Evolutionary conservation across 1,140 invertebrate genomes (phyloP), one percentile per base, ranked within the genome.

Genomic region (Papilio polytes): DNA sequence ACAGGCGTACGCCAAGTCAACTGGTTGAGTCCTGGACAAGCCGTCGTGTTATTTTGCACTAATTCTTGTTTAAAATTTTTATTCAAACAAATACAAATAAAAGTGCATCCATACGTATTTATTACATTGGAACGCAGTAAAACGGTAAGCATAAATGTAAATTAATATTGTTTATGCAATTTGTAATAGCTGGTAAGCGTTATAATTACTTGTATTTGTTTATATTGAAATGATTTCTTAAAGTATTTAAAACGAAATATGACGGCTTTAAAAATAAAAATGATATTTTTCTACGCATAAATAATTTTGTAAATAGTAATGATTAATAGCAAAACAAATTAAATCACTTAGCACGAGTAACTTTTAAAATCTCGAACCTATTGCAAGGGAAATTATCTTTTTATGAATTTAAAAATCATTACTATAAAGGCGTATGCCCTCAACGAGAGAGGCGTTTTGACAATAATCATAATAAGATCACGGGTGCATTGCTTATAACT

Each of bases 1-100:
- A 82, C 74, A 74, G 82, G 83, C 84, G 84, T 46, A 72, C 51
- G 44, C 44, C 56, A 51, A 72, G 56, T 53, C 53, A n/a, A 73
- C 72, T 41, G 72, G 36, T 41, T 41, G 72, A 31, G 36, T 73
- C 36, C 72, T 41, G 36, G 36, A 73, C 36, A 18, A 41, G 7
- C 36, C 46, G 1, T 44, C 36, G 72, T 41, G 18, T n/a, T n/a
- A 36, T 20, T 73, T n/a, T 56, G 7, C 1, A 53, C 3, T 53
- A 56, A 56, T 56, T 56, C 2, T n/a, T 56, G 0, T n/a, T n/a
- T n/a, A 1, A 8, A 7, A 56, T 56, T 56, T 56, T 56, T n/a
- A n/a, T 4, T 1, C 1, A n/a, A 0, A 2, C 2, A n/a, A 51
- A 4, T 18, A 13, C 12, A 51, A 4, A 56, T 56, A 66, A 15